Evolutionary conservation across 2,113 vertebrate genomes (phyloP), one percentile per base, ranked within the genome.

Genomic region (Plotosus lineatus): DNA sequence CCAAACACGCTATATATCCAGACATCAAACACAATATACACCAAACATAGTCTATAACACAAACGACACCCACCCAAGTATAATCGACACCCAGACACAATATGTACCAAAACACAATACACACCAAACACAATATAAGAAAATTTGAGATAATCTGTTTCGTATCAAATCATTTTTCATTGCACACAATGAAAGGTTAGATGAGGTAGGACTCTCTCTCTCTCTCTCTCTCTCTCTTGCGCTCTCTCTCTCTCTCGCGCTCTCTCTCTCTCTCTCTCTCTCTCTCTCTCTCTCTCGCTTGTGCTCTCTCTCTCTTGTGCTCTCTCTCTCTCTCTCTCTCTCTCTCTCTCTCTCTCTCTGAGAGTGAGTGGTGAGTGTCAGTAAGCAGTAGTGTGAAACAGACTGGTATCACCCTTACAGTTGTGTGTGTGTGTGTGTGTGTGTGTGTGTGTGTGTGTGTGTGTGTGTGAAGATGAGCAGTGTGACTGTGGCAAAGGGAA

Each of bases 401-500:
- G 68, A 77, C 46, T n/a, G 53, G 33, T 78, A 60, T 46, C 48
- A 26, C 44, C 26, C 72, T 80, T 60, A n/a, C 33, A 15, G 17
- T 33, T 69, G 66, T 77, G 85, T 88, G 87, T 84, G 68, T 33
- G 40, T 58, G n/a, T 78, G 77, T 68, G 85, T 46, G 28, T 61
- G 74, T 15, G 58, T 66, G 50, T 79, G 87, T 89, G 87, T 85
- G 69, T 28, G 42, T 58, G 26, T 80, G 77, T 60, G 85, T 40
- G 23, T 55, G 75, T 17, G 68, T 66, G 55, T 58, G 80, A 84
- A 65, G 73, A 78, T 40, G 51, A 83, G 38, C 21, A 50, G 93
- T 90, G 78, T 91, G 91, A 94, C 92, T 97, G 87, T 96, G 96
- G 93, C 94, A 94, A 81, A 96, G 96, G 95, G 95, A 98, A 6